Conservation (phyloP, 2,888 invertebrate species). For the Phorcus lineatus region DNA sequence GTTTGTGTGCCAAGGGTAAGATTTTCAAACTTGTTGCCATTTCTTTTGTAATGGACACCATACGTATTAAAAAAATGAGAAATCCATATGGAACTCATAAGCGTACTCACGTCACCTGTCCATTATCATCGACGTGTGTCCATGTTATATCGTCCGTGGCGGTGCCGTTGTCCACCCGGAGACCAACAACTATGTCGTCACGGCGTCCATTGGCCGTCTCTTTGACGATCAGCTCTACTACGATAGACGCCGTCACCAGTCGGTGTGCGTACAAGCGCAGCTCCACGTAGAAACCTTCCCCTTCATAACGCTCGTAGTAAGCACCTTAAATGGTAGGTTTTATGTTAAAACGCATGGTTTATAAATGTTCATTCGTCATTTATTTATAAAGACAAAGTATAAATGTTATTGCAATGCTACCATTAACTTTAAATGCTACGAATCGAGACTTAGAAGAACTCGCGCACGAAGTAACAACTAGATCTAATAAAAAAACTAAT, state of each 20-base stretch:
- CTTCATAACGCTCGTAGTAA: constrained; percentile 54
- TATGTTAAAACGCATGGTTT: no score
- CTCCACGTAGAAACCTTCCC: constrained; percentile 53
- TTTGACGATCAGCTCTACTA: constrained; percentile 61
- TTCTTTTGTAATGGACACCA: no score
- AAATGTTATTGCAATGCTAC: no score
- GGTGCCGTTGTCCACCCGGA: constrained; percentile 50
- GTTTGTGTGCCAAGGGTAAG: neutral
- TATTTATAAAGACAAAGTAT: no score
- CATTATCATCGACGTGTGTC: constrained; percentile 31
- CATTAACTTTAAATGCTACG: no score
- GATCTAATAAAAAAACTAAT: no score
- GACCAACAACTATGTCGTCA: constrained; percentile 42
- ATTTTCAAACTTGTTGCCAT: neutral
- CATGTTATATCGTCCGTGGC: constrained; percentile 49
- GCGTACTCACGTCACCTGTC: constrained; percentile 42
- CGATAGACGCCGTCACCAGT: constrained; percentile 58
- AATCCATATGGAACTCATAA: no score
- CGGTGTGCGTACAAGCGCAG: constrained; percentile 72
- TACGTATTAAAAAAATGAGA: no score
- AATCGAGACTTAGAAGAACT: no score
- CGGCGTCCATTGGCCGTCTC: constrained; percentile 31
- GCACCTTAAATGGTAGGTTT: constrained; percentile 47
- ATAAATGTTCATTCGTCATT: no score
- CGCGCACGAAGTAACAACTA: no score